Conservation (phyloP, 1,140 invertebrate species). For the Chymomyza costata region DNA sequence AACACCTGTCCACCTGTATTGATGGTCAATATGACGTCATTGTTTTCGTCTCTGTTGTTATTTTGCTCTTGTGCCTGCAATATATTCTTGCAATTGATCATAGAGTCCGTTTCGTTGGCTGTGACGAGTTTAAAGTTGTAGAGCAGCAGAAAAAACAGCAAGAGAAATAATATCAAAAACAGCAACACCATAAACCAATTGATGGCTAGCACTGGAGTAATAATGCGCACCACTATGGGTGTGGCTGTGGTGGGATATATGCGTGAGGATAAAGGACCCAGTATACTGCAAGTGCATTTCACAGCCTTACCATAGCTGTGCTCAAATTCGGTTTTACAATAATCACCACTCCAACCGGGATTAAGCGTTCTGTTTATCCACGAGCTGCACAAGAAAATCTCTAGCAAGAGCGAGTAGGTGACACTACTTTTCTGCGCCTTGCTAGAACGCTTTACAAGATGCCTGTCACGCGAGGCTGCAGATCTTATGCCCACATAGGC, state of each 20-base stretch:
- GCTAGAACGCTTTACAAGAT: too few relatives aligned
- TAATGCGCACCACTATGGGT: neutral
- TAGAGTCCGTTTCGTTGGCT: accelerated
- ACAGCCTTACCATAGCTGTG: neutral
- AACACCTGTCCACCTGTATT: conserved; percentile 23
- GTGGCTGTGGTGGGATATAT: conserved; percentile 21
- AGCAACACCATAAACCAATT: neutral
- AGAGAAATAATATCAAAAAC: neutral
- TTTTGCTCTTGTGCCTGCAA: neutral
- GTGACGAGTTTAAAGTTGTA: conserved; percentile 1
- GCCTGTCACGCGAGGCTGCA: too few relatives aligned
- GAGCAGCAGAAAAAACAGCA: neutral
- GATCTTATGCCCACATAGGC: conserved; percentile 17
- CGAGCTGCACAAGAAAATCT: conserved; percentile 15
- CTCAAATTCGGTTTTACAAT: conserved; percentile 17
- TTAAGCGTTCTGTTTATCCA: conserved; percentile 12
- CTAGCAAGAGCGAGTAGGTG: conserved; percentile 30
- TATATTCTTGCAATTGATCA: neutral
- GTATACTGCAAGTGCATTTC: conserved; percentile 11
- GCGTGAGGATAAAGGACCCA: conserved; percentile 19
- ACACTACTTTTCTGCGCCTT: neutral
- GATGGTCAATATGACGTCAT: conserved; percentile 14
- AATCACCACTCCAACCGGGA: conserved; percentile 18
- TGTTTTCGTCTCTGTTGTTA: neutral
- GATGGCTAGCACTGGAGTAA: neutral